Percentiles rank a stretch among this genome's conserved stretches.
Evolutionary conservation across 2,113 vertebrate genomes (phyloP).

Genomic region (Theropithecus gelada): DNA sequence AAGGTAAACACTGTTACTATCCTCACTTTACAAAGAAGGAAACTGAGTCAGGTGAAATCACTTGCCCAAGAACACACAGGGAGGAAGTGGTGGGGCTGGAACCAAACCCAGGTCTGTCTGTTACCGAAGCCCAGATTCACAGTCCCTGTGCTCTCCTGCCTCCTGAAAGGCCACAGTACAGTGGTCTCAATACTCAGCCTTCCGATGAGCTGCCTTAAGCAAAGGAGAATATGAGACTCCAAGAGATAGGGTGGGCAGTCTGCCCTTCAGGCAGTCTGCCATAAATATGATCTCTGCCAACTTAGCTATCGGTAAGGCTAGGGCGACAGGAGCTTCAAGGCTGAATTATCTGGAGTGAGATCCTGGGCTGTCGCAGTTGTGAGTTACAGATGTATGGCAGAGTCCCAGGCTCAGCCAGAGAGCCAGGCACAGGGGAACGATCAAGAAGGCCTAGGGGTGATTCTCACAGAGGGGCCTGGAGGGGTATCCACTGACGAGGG

Average conservation of each 20-base stretch:
- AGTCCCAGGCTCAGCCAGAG: background rate
- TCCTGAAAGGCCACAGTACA: background rate
- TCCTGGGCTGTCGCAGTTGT: background rate
- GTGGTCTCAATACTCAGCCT: background rate
- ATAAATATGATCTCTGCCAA: slow-evolving; percentile 11
- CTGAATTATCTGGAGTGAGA: slow-evolving; percentile 13
- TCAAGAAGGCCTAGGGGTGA: background rate
- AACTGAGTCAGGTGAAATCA: slow-evolving; percentile 26
- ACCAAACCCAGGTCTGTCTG: background rate
- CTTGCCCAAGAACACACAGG: background rate
- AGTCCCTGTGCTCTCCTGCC: background rate
- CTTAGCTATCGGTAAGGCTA: background rate
- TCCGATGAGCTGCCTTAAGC: background rate
- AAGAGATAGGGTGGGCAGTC: background rate
- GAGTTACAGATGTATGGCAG: background rate
- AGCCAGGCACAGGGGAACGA: background rate
- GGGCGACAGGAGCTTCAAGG: background rate
- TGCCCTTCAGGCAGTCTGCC: background rate
- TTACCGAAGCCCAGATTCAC: background rate
- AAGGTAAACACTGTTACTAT: slow-evolving; percentile 7
- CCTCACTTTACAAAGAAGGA: slow-evolving; percentile 8
- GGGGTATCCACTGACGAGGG: background rate
- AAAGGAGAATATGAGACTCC: background rate
- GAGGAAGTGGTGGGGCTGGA: background rate
- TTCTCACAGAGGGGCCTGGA: background rate